Evolutionary conservation across 2,113 vertebrate species (phyloP).

Genomic region (Megatriorchis doriae): DNA sequence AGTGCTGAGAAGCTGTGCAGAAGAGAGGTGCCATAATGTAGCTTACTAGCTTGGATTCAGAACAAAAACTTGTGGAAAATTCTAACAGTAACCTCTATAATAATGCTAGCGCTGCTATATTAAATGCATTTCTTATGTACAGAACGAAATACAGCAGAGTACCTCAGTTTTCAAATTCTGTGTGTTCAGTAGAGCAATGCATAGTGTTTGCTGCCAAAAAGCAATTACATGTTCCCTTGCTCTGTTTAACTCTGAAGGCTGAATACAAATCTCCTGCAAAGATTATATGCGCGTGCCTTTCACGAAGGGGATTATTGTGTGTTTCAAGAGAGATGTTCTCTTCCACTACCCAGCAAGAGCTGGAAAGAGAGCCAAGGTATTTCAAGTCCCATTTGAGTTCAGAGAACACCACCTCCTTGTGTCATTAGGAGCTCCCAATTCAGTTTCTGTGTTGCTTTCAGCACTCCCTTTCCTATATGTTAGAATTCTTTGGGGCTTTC

Average conservation of each 20-base stretch:
- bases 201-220: background rate
- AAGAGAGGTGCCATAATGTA: background rate
- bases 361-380: background rate
- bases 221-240: background rate
- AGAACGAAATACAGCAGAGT: background rate
- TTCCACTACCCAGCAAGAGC: background rate
- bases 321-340: background rate
- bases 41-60: background rate
- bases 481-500: background rate
- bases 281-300: background rate
- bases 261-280: background rate
- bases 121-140: background rate
- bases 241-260: background rate
- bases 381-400: background rate
- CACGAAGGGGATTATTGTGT: rapidly evolving
- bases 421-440: background rate
- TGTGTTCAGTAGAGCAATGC: background rate
- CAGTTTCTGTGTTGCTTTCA: background rate
- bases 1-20: background rate
- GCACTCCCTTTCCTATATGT: rapidly evolving
- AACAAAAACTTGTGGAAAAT: background rate
- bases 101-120: background rate
- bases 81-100: background rate
- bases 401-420: background rate
- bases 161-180: background rate